Percentiles rank a stretch among this genome's conserved stretches.
Evolutionary conservation across 2,797 vertebrate genomes (phyloP).

Genomic region (Anguilla pacifica): DNA sequence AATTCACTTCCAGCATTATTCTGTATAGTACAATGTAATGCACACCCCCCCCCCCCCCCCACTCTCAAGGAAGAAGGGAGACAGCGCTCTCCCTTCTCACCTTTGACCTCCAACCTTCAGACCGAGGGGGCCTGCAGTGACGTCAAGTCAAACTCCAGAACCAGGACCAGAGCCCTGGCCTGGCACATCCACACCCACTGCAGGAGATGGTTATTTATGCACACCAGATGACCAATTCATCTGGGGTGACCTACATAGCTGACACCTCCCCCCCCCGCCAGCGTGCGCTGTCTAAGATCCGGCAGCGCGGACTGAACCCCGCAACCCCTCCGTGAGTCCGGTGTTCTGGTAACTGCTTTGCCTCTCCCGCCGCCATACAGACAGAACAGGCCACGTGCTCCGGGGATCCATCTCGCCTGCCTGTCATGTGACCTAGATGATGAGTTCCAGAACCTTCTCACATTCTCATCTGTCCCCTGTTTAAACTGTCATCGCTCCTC

Average conservation of each 20-base stretch:
- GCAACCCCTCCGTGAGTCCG: background rate
- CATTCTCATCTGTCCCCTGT: background rate
- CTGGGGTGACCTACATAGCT: background rate
- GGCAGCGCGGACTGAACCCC: background rate
- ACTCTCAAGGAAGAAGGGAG: background rate
- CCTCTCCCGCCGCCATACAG: background rate
- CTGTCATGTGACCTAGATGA: background rate
- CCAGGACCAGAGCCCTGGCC: background rate
- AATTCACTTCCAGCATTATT: background rate
- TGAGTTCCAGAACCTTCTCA: background rate
- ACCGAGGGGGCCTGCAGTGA: background rate
- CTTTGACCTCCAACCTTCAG: background rate
- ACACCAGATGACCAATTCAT: background rate
- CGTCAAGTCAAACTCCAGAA: background rate
- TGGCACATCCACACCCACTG: background rate
- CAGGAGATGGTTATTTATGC: background rate
- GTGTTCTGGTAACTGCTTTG: too few species aligned
- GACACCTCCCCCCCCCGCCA: background rate
- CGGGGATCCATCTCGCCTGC: background rate
- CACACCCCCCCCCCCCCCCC: background rate
- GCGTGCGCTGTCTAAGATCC: background rate
- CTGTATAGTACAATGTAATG: background rate
- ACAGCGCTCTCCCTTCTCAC: background rate
- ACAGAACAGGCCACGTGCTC: background rate
- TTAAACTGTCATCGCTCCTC: background rate